Base-by-base conservation (phyloP, 2,113 vertebrate species). In the Siniperca knerii region DNA sequence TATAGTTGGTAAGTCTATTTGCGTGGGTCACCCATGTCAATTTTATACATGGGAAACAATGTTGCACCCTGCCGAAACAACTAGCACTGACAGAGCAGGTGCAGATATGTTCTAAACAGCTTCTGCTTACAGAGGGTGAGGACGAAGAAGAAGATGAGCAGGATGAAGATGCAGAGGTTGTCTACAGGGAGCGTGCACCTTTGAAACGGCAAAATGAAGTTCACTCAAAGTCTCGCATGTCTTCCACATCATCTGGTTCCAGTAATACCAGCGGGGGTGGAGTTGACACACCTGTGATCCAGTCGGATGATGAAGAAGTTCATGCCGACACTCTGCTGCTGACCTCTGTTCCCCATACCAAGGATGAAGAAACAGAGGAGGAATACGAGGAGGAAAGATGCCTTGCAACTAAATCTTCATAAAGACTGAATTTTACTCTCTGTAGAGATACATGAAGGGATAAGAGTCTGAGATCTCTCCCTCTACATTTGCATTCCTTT, bases 271-370 rank as follows among this genome's bases (percentile, higher is more conserved):
- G 97, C 0, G 96, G 95, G 3, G 95, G 94, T 1, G 97, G 97
- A 37, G 94, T 84, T 0, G 96, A 97, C 87, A 98, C 97, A 0
- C 97, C 97, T 0, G 94, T 97, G 90, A 96, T 97, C 92, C 97
- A 98, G 90, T 98, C 97, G 0, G 97, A 98, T 2, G 96, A 97
- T 8, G 97, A 98, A 82, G 97, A 97, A 12, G 95, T 94, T 71
- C 95, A 95, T 29, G 95, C 93, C 25, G 97, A 97, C 95, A 96
- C 93, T 4, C 80, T 93, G 75, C 84, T 94, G 55, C 92, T 94
- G 74, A 94, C 91, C 70, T 92, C 92, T n/a, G 86, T 86, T 10
- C 93, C 94, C 52, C 88, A 87, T 10, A 55, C 58, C 16, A 87
- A 90, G 62, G 93, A 93, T 67, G 93, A 93, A 70, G 93, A 94